Percentiles rank a stretch among this genome's conserved stretches.
phyloP scores from a whole-genome alignment of 2,888 invertebrate genomes.

The Micoletzkya japonica region DNA sequence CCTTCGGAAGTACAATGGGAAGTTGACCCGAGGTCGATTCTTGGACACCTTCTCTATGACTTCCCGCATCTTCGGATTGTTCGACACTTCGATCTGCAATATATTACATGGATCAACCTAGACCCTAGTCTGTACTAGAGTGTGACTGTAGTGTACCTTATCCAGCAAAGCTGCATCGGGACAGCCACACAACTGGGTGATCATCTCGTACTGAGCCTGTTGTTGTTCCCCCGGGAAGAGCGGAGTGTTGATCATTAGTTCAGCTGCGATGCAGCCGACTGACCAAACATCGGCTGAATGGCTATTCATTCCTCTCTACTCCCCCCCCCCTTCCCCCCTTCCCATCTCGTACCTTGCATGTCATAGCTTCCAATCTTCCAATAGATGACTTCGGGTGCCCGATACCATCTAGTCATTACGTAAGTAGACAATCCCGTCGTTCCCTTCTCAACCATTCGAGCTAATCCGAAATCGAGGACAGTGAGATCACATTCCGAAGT shows the following conservation, averaged over 20 bases:
- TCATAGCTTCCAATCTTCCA: constrained; percentile 57
- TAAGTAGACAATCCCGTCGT: constrained; percentile 41
- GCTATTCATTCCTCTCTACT: not conserved
- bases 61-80: constrained; percentile 29
- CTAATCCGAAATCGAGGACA: constrained; percentile 59
- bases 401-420: constrained; percentile 60
- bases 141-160: constrained; percentile 37
- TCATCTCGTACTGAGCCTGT: constrained; percentile 50
- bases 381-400: constrained; percentile 61
- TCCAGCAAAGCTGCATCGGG: constrained; percentile 50
- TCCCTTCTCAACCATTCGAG: constrained; percentile 49
- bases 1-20: constrained; percentile 23
- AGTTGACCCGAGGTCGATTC: not conserved
- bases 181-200: constrained; percentile 55
- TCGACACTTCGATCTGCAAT: constrained; percentile 48
- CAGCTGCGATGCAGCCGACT: constrained; percentile 61
- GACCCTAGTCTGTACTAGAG: no score
- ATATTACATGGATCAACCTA: no score
- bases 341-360: constrained; percentile 31
- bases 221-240: constrained; percentile 49
- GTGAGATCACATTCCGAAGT: constrained; percentile 53
- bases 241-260: constrained; percentile 50
- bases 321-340: not conserved
- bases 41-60: constrained; percentile 20
- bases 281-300: constrained; percentile 57